Conservation (phyloP, 2,888 invertebrate species). For the Teleogryllus oceanicus region DNA sequence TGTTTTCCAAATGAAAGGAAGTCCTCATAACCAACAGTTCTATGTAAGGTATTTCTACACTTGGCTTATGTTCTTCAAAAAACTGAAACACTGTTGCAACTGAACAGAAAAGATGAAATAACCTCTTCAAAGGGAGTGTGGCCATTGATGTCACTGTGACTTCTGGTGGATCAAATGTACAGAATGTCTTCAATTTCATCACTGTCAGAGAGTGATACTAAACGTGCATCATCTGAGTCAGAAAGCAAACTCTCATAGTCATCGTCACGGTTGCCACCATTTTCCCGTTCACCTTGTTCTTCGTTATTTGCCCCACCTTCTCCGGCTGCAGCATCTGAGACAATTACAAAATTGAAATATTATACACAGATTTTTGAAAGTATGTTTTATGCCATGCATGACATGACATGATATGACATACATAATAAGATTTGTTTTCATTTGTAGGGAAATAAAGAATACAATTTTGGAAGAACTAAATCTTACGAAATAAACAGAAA, state of each 20-base stretch:
- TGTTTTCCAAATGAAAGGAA: no score
- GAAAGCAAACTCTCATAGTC: background rate
- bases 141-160: background rate
- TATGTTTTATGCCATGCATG: no score
- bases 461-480: no score
- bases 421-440: no score
- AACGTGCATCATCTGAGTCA: background rate
- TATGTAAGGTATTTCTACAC: no score
- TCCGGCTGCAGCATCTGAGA: background rate
- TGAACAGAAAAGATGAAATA: background rate
- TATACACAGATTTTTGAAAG: background rate
- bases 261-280: constrained; percentile 18
- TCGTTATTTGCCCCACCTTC: background rate
- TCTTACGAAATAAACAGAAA: no score
- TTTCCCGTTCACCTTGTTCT: background rate
- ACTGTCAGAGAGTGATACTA: constrained; percentile 8
- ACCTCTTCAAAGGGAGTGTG: background rate
- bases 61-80: background rate
- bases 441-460: no score
- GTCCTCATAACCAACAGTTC: no score
- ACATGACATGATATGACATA: no score
- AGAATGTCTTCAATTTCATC: background rate
- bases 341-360: background rate
- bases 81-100: background rate
- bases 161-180: background rate